Evolutionary conservation across 2,888 invertebrate species (phyloP).

Genomic region (Cheilosia vernalis): DNA sequence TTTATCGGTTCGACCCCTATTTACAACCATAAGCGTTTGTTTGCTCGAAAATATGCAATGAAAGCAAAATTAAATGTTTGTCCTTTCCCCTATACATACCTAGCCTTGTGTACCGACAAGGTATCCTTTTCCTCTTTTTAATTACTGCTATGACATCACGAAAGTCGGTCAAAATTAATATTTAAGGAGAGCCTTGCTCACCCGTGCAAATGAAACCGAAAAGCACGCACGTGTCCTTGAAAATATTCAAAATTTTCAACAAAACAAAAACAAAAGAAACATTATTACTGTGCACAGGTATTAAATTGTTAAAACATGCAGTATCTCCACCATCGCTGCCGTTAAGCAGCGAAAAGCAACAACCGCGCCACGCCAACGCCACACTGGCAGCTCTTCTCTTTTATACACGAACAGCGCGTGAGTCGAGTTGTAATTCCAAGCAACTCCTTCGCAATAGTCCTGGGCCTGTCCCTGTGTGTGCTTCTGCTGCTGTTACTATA

Average conservation of each 20-base stretch:
- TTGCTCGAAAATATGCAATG: not conserved
- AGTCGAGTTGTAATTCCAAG: slow-evolving; percentile 12
- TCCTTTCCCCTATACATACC: not conserved
- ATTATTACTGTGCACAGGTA: slow-evolving; percentile 13
- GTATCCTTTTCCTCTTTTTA: slow-evolving; percentile 25
- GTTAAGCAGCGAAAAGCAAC: not conserved
- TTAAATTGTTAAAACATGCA: slow-evolving; percentile 39
- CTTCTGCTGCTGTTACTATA: not conserved
- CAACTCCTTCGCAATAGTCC: slow-evolving; percentile 29
- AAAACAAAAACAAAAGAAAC: not conserved
- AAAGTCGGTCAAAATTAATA: slow-evolving; percentile 32
- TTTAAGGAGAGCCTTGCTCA: not conserved
- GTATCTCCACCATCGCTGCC: slow-evolving; percentile 47
- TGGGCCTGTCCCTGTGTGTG: slow-evolving; percentile 4
- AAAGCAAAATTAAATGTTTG: slow-evolving; percentile 13
- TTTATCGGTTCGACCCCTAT: not conserved
- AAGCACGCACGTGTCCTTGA: slow-evolving; percentile 59
- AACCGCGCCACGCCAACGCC: not conserved
- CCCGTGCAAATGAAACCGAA: slow-evolving; percentile 9
- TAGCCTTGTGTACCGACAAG: not conserved
- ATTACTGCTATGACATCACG: slow-evolving; percentile 27
- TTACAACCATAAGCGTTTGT: not conserved
- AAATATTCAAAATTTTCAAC: slow-evolving; percentile 33
- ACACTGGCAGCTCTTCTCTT: too few species aligned
- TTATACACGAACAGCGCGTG: not conserved